Evolutionary conservation across 2,888 invertebrate genomes (phyloP).

Genomic region (Belgica antarctica): DNA sequence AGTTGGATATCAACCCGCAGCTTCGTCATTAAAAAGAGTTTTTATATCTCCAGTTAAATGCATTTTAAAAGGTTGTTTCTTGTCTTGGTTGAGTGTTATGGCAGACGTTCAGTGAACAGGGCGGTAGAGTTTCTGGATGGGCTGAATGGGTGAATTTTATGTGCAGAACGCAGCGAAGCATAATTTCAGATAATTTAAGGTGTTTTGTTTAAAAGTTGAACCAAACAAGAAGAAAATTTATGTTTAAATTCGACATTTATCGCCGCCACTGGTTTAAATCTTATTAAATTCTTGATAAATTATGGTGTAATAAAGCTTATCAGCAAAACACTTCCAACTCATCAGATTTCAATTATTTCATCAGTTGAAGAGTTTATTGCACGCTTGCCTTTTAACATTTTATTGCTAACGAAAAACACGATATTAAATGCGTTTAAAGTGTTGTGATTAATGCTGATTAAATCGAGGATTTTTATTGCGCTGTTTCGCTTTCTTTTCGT

Average conservation of each 20-base stretch:
- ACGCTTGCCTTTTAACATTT: neutral
- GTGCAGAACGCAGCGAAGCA: too few relatives aligned
- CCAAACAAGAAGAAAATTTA: too few relatives aligned
- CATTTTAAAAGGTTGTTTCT: neutral
- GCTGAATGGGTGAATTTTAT: too few relatives aligned
- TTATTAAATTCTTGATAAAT: neutral
- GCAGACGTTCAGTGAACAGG: too few relatives aligned
- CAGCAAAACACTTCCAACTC: slow-evolving; percentile 19
- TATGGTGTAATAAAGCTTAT: slow-evolving; percentile 22
- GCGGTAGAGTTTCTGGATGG: too few relatives aligned
- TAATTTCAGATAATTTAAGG: too few relatives aligned
- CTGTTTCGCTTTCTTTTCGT: too few relatives aligned
- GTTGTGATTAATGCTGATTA: slow-evolving; percentile 19
- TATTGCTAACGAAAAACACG: neutral
- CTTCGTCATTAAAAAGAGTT: slow-evolving; percentile 1
- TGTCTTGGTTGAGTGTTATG: too few relatives aligned
- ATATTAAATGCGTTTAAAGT: slow-evolving; percentile 12
- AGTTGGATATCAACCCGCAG: neutral
- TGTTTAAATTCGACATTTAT: too few relatives aligned
- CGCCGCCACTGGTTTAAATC: neutral
- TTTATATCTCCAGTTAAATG: neutral
- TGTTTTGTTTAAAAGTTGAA: too few relatives aligned
- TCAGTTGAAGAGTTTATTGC: slow-evolving; percentile 9
- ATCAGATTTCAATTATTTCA: slow-evolving; percentile 32
- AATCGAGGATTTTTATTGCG: neutral